Evolutionary conservation across 1,140 invertebrate species (phyloP), one percentile per base, ranked within the genome.

Genomic region (Anoplophora glabripennis): DNA sequence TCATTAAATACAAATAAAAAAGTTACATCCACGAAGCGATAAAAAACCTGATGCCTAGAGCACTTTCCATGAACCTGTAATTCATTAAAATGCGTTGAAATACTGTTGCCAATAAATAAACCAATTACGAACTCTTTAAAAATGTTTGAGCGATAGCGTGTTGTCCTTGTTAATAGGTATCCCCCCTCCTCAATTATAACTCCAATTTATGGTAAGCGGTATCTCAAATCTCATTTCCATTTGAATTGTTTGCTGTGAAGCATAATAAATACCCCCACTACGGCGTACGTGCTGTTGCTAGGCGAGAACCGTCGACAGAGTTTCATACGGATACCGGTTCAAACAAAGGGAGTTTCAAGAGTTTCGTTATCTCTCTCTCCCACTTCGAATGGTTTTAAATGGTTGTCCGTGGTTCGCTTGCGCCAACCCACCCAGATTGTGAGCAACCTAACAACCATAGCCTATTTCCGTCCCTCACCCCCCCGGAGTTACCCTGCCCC

Each of bases 291-390:
- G 53, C 53, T 56, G 59, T 61, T 61, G 59, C 59, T 61, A 61
- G 46, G 59, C 46, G 58, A 55, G 34, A 34, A 53, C 36, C 51
- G 35, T 18, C 40, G 40, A 21, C 53, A 11, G 56, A 58, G 53
- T 56, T 61, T 61, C 59, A 61, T 41, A 35, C 21, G 21, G 21
- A 28, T 42, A 54, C 48, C 48, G 48, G 17, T 41, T 60, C 53
- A 46, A 63, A 65, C 66, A 66, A 68, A 65, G 63, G 47, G 63
- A 62, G 63, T 62, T 61, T 62, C 63, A 62, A 52, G 51, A 58
- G 54, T 64, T 57, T 64, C 63, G 57, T 56, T 51, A 36, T 56
- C 52, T 12, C 40, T 28, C 21, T 21, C 48, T 53, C 48, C 55
- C 55, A 40, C 40, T 21, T 37, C 49, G 21, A 15, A 56, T 59